Base-by-base conservation (phyloP, 1,140 invertebrate species). In the Bombus waltoni region DNA sequence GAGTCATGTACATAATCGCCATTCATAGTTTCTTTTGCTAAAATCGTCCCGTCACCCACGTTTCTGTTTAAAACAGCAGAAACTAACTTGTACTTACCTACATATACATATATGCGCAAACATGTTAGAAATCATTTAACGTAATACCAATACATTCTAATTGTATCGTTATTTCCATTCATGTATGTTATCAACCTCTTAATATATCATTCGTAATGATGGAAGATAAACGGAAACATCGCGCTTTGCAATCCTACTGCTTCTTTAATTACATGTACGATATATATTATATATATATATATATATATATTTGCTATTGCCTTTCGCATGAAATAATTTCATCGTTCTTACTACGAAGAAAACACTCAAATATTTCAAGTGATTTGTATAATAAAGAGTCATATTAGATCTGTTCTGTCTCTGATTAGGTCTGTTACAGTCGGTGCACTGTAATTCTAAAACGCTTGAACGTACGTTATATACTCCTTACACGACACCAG, bases 361-460 rank as follows among this genome's bases (percentile, higher is more conserved):
- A 35, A 18, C 66, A 22, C 10, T 68, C 25, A 71, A 71, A 71
- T 40, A 40, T 40, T 38, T 40, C 0, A 70, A 70, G 10, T 4
- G 18, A 1, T 38, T 68, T 3, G 66, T 22, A 38, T 1, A 28
- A 13, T 70, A 40, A 53, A 70, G 3, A 22, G 13, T 72, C 28
- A 8, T 72, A 47, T 77, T 72, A 44, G 74, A 28, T 22, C 47
- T 53, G 22, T 53, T 53, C 47, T 53, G 47, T 53, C 6, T 53
- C 94, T 95, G 95, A 95, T 95, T 95, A 95, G 94, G 94, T 92
- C 94, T 95, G 94, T 92, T 90, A 88, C 93, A 93, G 85, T 92
- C 81, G 90, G 88, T 94, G 81, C 87, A 89, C 85, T 83, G 62
- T 72, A 40, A 8, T 57, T 28, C 57, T 62, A 44, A 9, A 77